Conservation (phyloP, 2,797 vertebrate species). For the Lacerta agilis region DNA sequence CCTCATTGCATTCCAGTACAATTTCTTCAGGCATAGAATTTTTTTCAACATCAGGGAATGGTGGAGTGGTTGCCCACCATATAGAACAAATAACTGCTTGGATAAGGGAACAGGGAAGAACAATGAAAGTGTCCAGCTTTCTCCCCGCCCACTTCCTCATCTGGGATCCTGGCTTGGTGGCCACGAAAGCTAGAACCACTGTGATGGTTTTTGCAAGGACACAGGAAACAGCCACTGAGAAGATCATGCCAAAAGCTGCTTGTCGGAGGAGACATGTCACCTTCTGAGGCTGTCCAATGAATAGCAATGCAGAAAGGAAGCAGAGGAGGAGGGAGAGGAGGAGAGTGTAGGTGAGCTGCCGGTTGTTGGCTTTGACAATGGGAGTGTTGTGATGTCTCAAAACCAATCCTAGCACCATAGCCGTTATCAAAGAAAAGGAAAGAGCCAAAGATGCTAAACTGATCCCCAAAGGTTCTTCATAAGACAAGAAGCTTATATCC, state of each 20-base stretch:
- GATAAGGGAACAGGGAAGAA: not conserved
- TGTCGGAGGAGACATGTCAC: too few relatives aligned
- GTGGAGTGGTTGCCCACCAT: not conserved
- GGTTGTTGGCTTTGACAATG: too few relatives aligned
- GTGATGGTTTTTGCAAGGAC: conserved; percentile 19
- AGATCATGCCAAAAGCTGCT: too few relatives aligned
- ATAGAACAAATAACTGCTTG: not conserved
- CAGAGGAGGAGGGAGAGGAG: too few relatives aligned
- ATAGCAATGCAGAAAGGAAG: too few relatives aligned
- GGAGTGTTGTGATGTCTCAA: not conserved
- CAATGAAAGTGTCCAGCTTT: not conserved
- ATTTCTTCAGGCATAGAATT: not conserved
- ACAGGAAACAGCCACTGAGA: conserved; percentile 5
- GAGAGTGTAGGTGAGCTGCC: too few relatives aligned
- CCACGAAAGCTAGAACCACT: conserved; percentile 12
- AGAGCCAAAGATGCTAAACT: not conserved
- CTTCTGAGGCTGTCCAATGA: too few relatives aligned
- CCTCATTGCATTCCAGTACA: not conserved
- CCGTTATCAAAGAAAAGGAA: not conserved
- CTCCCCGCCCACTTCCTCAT: conserved; percentile 4
- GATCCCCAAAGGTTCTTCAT: conserved; percentile 7
- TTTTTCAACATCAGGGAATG: not conserved
- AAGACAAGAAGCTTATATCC: not conserved
- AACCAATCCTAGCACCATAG: not conserved
- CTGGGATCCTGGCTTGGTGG: conserved; percentile 1